Evolutionary conservation across 37 sponge, comb jelly and placozoan genomes (phyloP), one percentile per base, ranked within the genome.

Genomic region (Oopsacas minuta): DNA sequence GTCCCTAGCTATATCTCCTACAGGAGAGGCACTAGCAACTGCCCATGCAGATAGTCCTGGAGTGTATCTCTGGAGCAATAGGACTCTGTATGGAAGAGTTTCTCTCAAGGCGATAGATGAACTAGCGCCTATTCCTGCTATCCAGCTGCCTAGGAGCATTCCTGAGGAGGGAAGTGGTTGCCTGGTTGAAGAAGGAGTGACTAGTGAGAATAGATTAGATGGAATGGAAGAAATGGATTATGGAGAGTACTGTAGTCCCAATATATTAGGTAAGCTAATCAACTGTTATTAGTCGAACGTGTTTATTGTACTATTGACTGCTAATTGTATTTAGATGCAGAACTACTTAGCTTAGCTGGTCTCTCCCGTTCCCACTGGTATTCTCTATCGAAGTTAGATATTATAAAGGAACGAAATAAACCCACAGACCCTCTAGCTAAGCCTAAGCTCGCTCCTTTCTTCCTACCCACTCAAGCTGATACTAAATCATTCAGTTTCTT

Each of bases 61-160:
- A 0, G 88, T 97, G 37, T 95, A 89, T 81, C 83, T 97, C 35
- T 97, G 99, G 99, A 85, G 89, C 38, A 96, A 96, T 86, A 84
- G 53, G 82, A 90, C 93, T 7, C 52, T 96, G 75, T 96, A 92
- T 82, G 84, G 86, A 20, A 86, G 85, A 12, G 91, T 96, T 5
- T 88, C 93, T 0, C 85, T 96, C 25, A 86, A 85, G 1, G 92
- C 97, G 23, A 81, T 96, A 0, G 75, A 61, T 34, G 75, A 61
- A n/a, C 20, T 10, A 5, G 75, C 75, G 75, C 75, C 75, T 34
- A 12, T 61, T 8, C 89, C 89, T 20, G 86, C 39, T 32, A 53
- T 86, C 36, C 82, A 86, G 35, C 51, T 81, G 30, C 89, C 89
- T 0, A 53, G 61, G 32, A 20, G 34, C 12, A 35, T 86, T 37